phyloP scores from a whole-genome alignment of 2,797 vertebrate species.

The Orientallactaga sibirica region DNA sequence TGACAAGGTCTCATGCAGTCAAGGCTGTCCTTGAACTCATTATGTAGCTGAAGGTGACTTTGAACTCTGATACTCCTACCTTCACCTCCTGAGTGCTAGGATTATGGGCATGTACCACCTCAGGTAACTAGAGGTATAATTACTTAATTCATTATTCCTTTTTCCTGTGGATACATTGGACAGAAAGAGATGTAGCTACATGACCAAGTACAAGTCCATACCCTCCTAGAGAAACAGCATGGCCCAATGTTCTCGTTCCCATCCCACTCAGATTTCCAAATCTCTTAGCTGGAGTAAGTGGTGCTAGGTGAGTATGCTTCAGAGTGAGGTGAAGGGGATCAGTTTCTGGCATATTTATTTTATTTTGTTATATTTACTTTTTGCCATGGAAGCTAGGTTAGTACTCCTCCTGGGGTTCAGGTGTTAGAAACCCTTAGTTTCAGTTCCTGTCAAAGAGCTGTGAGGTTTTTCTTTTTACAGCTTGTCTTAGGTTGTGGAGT shows the following conservation, averaged over 20 bases:
- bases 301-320: not conserved
- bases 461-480: not conserved
- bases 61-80: not conserved
- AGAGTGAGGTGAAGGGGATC: not conserved
- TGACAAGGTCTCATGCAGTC: not conserved
- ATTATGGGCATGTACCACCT: not conserved
- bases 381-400: not conserved
- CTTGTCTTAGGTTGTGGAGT: not conserved
- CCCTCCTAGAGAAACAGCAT: not conserved
- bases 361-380: not conserved
- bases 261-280: not conserved
- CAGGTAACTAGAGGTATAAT: not conserved
- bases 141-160: not conserved
- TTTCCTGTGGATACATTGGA: not conserved
- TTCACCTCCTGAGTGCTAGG: not conserved
- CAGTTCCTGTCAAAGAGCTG: not conserved
- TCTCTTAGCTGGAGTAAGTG: not conserved
- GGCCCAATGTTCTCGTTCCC: not conserved
- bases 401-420: not conserved
- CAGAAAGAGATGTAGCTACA: not conserved
- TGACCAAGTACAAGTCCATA: not conserved
- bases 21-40: not conserved
- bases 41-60: not conserved
- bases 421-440: not conserved
- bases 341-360: not conserved